These are phyloP conservation scores for Zophobas atratus DNA, from an alignment of 1,140 invertebrate genomes.

Conservation along the genomic window DNA sequence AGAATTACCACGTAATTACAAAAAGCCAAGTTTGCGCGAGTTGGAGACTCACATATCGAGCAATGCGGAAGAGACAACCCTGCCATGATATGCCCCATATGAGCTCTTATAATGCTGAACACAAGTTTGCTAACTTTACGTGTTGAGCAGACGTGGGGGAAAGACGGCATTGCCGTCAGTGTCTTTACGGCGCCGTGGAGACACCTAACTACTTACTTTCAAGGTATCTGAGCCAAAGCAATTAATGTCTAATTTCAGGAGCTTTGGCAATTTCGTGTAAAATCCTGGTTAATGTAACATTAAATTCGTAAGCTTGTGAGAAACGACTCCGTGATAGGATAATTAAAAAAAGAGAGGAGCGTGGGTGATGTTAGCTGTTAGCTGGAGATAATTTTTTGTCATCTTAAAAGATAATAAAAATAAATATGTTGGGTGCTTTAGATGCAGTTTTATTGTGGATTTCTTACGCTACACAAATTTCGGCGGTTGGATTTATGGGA, in stretches of 20 bases:
- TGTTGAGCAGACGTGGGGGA: conserved; percentile 32
- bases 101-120: conserved; percentile 38
- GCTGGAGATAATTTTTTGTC: background rate
- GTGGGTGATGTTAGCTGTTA: background rate
- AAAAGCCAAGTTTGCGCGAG: conserved; percentile 32
- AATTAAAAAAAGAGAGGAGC: background rate
- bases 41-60: conserved; percentile 7
- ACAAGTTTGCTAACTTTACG: conserved; percentile 44
- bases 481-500: conserved; percentile 6
- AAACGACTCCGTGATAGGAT: background rate
- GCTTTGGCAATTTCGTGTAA: conserved; percentile 40
- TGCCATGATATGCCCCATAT: conserved; percentile 43
- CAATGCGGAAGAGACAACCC: conserved; percentile 19
- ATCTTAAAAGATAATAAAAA: background rate
- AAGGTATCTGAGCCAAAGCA: conserved; percentile 40
- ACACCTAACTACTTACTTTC: conserved; percentile 46
- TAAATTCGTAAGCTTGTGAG: conserved; percentile 14
- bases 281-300: conserved; percentile 40
- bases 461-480: conserved; percentile 16
- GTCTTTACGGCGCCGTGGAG: conserved; percentile 44
- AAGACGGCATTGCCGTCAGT: conserved; percentile 32
- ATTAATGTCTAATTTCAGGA: conserved; percentile 44
- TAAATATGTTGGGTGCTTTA: conserved; percentile 3
- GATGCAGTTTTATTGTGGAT: conserved; percentile 10
- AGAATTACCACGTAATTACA: conserved; percentile 35